A percentile compares a stretch with the other conserved stretches of the same genome.
These are phyloP conservation scores for Heterocephalus glaber DNA, from an alignment of 2,113 vertebrate genomes.

Conservation along the genomic window DNA sequence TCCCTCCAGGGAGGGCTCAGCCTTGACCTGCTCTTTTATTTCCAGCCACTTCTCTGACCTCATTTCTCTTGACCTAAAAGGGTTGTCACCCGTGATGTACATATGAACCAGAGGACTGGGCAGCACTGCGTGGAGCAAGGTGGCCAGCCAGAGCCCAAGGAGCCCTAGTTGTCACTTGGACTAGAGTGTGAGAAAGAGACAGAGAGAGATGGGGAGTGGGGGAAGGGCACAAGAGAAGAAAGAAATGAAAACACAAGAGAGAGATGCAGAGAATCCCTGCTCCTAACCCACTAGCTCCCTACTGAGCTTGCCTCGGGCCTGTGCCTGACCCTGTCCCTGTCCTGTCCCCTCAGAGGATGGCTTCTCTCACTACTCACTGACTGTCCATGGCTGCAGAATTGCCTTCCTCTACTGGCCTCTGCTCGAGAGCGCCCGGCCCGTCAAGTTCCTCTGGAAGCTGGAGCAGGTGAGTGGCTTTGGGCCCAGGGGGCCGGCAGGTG, in stretches of 20 bases:
- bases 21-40: constrained; percentile 1
- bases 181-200: background rate
- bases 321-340: constrained; percentile 7
- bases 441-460: constrained; percentile 99
- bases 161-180: background rate
- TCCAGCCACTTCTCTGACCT: background rate
- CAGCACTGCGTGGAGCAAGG: background rate
- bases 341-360: constrained; percentile 90
- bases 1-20: background rate
- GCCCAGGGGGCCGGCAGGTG: constrained; percentile 32
- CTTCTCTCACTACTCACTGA: constrained; percentile 95
- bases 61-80: background rate
- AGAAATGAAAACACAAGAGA: background rate
- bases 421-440: constrained; percentile 93
- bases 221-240: background rate
- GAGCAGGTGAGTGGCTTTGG: constrained; percentile 91
- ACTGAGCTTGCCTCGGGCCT: background rate
- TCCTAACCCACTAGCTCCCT: background rate
- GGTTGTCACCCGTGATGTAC: background rate
- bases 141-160: background rate
- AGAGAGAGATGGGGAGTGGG: background rate
- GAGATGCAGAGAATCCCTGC: background rate
- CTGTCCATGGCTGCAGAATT: constrained; percentile 96
- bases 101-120: background rate
- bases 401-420: constrained; percentile 98